These are phyloP conservation scores for Hypsopygia costalis DNA, from an alignment of 2,888 invertebrate species.

Conservation along the genomic window DNA sequence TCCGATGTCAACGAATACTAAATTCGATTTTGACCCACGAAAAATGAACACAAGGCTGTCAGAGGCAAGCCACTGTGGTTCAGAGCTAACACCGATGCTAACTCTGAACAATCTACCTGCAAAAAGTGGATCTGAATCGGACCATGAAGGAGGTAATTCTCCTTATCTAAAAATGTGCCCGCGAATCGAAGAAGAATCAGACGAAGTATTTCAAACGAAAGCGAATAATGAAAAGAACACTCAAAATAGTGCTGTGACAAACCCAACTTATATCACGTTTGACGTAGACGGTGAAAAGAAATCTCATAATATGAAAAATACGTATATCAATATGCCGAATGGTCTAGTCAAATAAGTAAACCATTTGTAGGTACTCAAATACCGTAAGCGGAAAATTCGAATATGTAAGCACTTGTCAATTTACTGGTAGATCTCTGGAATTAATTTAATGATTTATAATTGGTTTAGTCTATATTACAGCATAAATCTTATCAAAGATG, in stretches of 20 bases:
- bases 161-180: constrained; percentile 57
- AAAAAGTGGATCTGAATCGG: constrained; percentile 64
- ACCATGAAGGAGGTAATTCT: constrained; percentile 52
- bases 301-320: constrained; percentile 51
- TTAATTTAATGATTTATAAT: not conserved
- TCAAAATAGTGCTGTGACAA: constrained; percentile 53
- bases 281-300: constrained; percentile 58
- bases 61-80: constrained; percentile 28
- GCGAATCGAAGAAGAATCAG: constrained; percentile 59
- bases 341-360: constrained; percentile 69
- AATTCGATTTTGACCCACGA: constrained; percentile 74
- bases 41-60: not conserved
- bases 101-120: constrained; percentile 58
- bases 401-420: not conserved
- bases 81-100: constrained; percentile 79
- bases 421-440: constrained; percentile 3
- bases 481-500: not conserved
- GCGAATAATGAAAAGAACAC: constrained; percentile 53
- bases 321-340: constrained; percentile 61
- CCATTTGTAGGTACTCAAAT: constrained; percentile 28
- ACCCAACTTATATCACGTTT: constrained; percentile 66
- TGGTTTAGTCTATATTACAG: not conserved
- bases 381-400: not conserved
- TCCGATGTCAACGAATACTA: constrained; percentile 64
- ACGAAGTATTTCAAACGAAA: constrained; percentile 62